Conservation (phyloP, 2,888 invertebrate species). For the Augochlorella aurata region DNA sequence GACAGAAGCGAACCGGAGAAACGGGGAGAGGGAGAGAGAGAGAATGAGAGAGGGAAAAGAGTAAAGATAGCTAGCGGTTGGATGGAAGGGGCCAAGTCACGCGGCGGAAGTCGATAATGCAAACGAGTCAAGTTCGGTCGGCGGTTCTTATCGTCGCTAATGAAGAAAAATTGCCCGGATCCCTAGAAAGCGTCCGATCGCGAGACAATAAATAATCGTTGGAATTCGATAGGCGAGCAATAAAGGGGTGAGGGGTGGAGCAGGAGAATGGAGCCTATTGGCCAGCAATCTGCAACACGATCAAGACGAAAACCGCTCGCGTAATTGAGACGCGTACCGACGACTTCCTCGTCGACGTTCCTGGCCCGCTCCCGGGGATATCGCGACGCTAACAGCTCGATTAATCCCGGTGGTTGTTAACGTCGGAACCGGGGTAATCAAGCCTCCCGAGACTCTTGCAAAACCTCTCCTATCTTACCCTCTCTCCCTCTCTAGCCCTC, state of each 20-base stretch:
- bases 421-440: constrained; percentile 31
- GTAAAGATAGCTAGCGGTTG: not conserved
- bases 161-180: constrained; percentile 49
- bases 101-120: constrained; percentile 53
- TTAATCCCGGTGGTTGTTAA: constrained; percentile 43
- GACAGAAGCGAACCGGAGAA: not conserved
- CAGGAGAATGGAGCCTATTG: constrained; percentile 18
- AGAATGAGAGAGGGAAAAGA: not conserved
- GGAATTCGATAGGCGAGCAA: constrained; percentile 33
- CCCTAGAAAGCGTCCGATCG: constrained; percentile 17
- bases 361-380: not conserved
- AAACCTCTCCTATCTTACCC: too few species aligned
- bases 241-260: not conserved
- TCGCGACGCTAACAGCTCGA: constrained; percentile 11
- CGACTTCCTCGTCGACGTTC: constrained; percentile 37
- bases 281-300: constrained; percentile 46
- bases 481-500: not conserved
- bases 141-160: constrained; percentile 46
- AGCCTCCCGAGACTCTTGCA: constrained; percentile 26
- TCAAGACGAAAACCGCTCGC: constrained; percentile 40
- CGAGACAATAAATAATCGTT: constrained; percentile 52
- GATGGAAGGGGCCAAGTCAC: constrained; percentile 25
- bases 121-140: constrained; percentile 39
- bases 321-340: constrained; percentile 54
- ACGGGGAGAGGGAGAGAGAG: not conserved